Conservation (phyloP, 2,113 vertebrate species). For the Erythrolamprus reginae region DNA sequence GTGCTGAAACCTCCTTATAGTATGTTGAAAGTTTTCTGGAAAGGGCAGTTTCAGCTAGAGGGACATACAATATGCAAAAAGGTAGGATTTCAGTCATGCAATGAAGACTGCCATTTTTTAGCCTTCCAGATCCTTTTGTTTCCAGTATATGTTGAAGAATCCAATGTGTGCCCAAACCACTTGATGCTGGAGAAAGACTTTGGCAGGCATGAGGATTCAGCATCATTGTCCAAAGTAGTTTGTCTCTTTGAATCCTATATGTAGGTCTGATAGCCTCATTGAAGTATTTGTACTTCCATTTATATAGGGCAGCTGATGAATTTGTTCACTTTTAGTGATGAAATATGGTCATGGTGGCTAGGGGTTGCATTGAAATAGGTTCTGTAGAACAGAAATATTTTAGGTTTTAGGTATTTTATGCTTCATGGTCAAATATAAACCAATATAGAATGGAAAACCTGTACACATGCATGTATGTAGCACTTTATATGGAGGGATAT, state of each 20-base stretch:
- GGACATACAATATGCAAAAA: not conserved
- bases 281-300: not conserved
- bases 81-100: not conserved
- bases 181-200: not conserved
- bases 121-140: not conserved
- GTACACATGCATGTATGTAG: not conserved
- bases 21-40: not conserved
- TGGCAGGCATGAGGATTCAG: not conserved
- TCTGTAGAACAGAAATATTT: not conserved
- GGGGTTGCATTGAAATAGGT: not conserved
- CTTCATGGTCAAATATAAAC: not conserved
- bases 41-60: not conserved
- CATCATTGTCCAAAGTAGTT: not conserved
- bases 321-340: not conserved
- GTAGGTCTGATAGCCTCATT: not conserved
- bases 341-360: not conserved
- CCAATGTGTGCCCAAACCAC: not conserved
- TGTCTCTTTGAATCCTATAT: not conserved
- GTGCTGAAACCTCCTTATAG: not conserved
- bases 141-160: not conserved
- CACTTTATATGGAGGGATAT: not conserved
- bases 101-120: not conserved
- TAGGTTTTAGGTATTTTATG: not conserved
- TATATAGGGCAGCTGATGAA: not conserved
- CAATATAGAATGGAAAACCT: not conserved